Percentiles rank a stretch among this genome's conserved stretches.
Conservation (phyloP, 1,140 invertebrate genomes). For the Mamestra configurata region DNA sequence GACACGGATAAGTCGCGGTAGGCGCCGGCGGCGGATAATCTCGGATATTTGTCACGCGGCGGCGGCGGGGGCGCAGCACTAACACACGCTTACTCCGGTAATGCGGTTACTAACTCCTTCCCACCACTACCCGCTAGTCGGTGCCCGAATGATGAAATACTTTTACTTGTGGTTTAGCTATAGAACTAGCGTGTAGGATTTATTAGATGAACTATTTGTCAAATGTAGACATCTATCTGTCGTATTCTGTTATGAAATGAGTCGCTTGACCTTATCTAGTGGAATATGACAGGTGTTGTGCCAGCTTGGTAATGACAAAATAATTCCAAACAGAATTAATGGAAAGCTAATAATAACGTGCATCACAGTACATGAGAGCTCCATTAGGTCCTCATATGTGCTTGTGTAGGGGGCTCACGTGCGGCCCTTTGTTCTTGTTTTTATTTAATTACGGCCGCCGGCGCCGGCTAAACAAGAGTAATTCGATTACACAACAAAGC, state of each 20-base stretch:
- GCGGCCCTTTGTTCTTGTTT: conserved; percentile 40
- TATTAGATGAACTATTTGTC: too few species aligned
- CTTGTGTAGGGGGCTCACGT: conserved; percentile 4
- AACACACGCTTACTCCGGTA: not conserved
- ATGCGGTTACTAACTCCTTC: not conserved
- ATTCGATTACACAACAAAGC: conserved; percentile 52
- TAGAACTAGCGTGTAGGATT: too few species aligned
- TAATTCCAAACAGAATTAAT: too few species aligned
- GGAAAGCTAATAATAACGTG: not conserved
- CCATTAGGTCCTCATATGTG: not conserved
- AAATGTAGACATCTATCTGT: too few species aligned
- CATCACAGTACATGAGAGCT: not conserved
- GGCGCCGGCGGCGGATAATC: not conserved
- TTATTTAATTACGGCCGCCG: conserved; percentile 41
- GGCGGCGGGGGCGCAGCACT: not conserved
- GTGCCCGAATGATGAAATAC: not conserved
- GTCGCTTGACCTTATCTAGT: too few species aligned
- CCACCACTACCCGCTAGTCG: too few species aligned
- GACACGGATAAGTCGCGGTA: not conserved
- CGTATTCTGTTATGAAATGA: too few species aligned
- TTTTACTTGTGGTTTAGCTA: not conserved
- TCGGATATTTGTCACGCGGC: conserved; percentile 5
- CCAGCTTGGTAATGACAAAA: too few species aligned
- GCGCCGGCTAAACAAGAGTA: conserved; percentile 41
- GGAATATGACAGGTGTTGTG: too few species aligned